Evolutionary conservation across 2,113 vertebrate genomes (phyloP).

Genomic region (Myotis yumanensis): DNA sequence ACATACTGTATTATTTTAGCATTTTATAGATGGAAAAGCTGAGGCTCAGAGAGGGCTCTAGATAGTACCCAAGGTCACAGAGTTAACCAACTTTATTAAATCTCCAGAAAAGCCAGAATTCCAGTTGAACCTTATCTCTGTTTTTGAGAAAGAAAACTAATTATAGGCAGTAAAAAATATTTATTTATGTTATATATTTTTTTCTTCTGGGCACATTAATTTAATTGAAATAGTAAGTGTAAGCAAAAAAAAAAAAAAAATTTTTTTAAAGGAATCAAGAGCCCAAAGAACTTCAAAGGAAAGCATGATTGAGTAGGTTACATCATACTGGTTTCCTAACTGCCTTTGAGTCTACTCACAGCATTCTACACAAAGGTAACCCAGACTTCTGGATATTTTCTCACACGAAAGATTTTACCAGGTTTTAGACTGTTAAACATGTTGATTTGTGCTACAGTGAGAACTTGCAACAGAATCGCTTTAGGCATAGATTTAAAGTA

Average conservation of each 20-base stretch:
- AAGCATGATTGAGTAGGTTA: neutral
- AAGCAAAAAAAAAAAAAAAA: neutral
- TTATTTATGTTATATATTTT: neutral
- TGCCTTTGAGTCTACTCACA: neutral
- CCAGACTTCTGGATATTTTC: neutral
- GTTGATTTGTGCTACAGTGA: neutral
- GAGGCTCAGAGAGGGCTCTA: neutral
- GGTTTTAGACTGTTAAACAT: neutral
- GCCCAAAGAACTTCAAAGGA: neutral
- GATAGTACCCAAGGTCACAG: neutral
- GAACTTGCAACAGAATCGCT: neutral
- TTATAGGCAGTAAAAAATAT: neutral
- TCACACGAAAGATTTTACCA: neutral
- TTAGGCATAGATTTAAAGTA: neutral
- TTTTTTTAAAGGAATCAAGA: neutral
- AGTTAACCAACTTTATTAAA: neutral
- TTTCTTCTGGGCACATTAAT: neutral
- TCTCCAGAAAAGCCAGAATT: slow-evolving; percentile 21
- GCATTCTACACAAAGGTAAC: neutral
- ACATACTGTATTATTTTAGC: neutral
- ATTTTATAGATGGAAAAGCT: neutral
- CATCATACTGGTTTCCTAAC: neutral
- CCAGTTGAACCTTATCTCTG: neutral
- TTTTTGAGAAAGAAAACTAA: slow-evolving; percentile 30
- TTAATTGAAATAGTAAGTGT: slow-evolving; percentile 19